Evolutionary conservation across 2,888 invertebrate species (phyloP).

Genomic region (Dolomedes plantarius): DNA sequence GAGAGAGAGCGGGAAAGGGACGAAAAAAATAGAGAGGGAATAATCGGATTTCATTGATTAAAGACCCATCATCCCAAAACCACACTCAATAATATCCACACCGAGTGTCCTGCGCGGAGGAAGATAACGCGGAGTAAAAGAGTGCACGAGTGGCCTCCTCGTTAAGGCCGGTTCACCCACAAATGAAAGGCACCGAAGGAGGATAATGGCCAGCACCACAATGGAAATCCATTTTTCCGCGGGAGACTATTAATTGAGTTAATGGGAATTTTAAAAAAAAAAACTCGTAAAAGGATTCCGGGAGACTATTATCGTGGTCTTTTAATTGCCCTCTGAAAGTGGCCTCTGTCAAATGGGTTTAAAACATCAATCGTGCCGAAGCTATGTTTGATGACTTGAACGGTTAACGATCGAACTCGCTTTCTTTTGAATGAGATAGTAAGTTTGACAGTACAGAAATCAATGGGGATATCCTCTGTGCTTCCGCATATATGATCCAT

Average conservation of each 20-base stretch:
- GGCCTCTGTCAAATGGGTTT: background rate
- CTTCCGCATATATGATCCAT: no score
- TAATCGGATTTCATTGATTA: slow-evolving; percentile 61
- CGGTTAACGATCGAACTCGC: no score
- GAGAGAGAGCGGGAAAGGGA: background rate
- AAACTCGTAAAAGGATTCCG: background rate
- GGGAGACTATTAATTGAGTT: background rate
- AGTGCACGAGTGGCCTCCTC: slow-evolving; percentile 13
- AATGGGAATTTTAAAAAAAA: background rate
- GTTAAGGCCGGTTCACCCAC: slow-evolving; percentile 19
- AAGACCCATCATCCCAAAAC: slow-evolving; percentile 33
- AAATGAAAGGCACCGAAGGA: background rate
- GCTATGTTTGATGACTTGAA: background rate
- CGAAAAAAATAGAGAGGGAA: slow-evolving; percentile 1
- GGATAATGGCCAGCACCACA: background rate
- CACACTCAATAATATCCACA: slow-evolving; percentile 30
- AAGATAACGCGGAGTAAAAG: slow-evolving; percentile 27
- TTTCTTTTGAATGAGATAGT: no score
- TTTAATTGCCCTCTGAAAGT: background rate
- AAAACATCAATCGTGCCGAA: background rate
- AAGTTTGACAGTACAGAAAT: no score
- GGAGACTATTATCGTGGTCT: background rate
- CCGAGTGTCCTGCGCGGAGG: slow-evolving; percentile 10
- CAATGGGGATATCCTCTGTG: no score
- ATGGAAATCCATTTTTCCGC: background rate